Evolutionary conservation across 2,888 invertebrate genomes (phyloP).

Genomic region (Polylopha cassiicola): DNA sequence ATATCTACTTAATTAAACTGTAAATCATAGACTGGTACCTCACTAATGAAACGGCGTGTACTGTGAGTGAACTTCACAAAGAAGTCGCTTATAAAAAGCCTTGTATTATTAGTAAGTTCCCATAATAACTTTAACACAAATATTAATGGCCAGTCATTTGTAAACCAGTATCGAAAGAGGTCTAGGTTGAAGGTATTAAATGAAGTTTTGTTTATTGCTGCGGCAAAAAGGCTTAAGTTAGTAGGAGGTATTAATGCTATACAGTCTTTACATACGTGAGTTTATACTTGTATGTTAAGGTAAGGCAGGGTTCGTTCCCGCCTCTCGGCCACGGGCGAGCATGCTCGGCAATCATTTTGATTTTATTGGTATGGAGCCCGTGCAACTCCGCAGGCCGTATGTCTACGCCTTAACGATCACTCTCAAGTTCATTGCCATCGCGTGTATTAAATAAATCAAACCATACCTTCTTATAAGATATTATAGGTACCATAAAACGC

Average conservation of each 20-base stretch:
- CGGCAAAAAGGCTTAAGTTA: slow-evolving; percentile 9
- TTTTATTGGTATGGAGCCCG: slow-evolving; percentile 23
- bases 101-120: slow-evolving; percentile 10
- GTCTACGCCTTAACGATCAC: slow-evolving; percentile 23
- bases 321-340: slow-evolving; percentile 16
- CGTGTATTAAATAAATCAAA: slow-evolving; percentile 15
- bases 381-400: slow-evolving; percentile 19
- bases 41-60: no score
- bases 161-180: slow-evolving; percentile 21
- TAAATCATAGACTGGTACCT: no score
- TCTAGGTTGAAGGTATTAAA: slow-evolving; percentile 18
- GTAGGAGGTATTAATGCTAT: background rate
- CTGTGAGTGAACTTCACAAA: no score
- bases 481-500: no score
- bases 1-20: no score
- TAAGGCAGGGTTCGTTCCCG: slow-evolving; percentile 16
- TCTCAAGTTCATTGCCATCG: slow-evolving; percentile 22
- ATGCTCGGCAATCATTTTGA: slow-evolving; percentile 24
- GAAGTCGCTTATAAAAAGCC: slow-evolving; percentile 8
- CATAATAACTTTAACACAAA: slow-evolving; percentile 14
- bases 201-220: slow-evolving; percentile 7
- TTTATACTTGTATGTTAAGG: slow-evolving; percentile 4
- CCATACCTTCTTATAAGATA: no score
- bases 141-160: slow-evolving; percentile 19
- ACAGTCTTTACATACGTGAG: slow-evolving; percentile 3